A percentile compares a stretch with the other conserved stretches of the same genome.
Conservation (phyloP, 2,113 vertebrate genomes). For the Raphicerus campestris region DNA sequence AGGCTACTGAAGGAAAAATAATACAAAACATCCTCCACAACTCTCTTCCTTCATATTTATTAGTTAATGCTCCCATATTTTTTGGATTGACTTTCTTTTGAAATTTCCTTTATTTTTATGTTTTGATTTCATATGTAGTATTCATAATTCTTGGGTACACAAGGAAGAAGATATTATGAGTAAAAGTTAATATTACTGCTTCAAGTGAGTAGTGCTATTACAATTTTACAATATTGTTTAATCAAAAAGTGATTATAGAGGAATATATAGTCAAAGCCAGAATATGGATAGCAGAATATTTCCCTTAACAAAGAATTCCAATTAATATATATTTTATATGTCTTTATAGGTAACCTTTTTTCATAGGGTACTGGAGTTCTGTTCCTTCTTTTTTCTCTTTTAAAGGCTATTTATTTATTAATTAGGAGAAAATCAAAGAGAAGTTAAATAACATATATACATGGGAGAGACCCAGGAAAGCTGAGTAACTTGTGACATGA, state of each 20-base stretch:
- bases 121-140: slow-evolving; percentile 17
- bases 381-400: not conserved
- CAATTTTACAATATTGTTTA: not conserved
- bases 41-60: not conserved
- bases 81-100: slow-evolving; percentile 27
- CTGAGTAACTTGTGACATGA: not conserved
- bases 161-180: not conserved
- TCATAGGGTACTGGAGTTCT: not conserved
- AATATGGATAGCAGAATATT: not conserved
- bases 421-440: not conserved
- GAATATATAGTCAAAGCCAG: not conserved
- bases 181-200: slow-evolving; percentile 17
- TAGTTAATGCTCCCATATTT: not conserved
- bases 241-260: not conserved
- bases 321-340: not conserved
- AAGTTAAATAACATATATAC: not conserved
- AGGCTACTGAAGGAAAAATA: not conserved
- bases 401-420: not conserved
- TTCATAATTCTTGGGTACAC: not conserved
- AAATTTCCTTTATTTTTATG: slow-evolving; percentile 27
- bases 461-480: not conserved
- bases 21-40: not conserved
- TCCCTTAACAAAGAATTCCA: not conserved
- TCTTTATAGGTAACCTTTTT: not conserved
- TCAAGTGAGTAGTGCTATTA: not conserved